Evolutionary conservation across 2,888 invertebrate genomes (phyloP), one percentile per base, ranked within the genome.

Genomic region (Strigamia transsilvanica): DNA sequence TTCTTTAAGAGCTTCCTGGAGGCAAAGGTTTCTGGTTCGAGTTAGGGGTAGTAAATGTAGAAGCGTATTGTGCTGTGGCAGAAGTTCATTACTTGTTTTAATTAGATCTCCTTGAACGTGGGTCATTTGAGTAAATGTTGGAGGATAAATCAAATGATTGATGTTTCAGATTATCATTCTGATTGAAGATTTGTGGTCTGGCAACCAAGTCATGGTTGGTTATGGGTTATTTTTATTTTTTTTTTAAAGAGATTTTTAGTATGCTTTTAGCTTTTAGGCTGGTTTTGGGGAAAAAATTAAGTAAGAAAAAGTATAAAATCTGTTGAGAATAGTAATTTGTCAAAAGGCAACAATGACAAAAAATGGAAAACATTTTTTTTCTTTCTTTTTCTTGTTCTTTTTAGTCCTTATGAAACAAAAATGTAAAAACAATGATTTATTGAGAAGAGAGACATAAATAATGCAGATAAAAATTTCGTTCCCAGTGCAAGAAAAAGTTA

Each of bases 281-380:
- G 15, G n/a, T 9, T 15, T 56, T 9, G 15, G n/a, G 12, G 6
- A 56, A 56, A 56, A 18, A 56, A 56, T 56, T 56, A 56, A 56
- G 56, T 56, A 18, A 56, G 18, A 56, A 56, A 56, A 56, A 56
- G 9, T 56, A 56, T n/a, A 56, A 56, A 56, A 56, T 56, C 56
- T 56, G 56, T 56, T 56, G 56, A 56, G 56, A 56, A 56, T 56
- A 56, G 56, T 56, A 56, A 56, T 56, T 56, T 56, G n/a, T 56
- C 56, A 56, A 56, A 27, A 46, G 46, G n/a, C 15, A 56, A 15
- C n/a, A 56, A 18, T 4, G n/a, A 18, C 6, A 56, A 56, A 46
- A n/a, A 46, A 46, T 38, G 10, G 6, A 38, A 38, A 38, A 38
- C 6, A 38, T 9, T 9, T 38, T 38, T 27, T 27, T 3, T 2